Base-by-base conservation (phyloP, 1,140 invertebrate species). In the Danaus plexippus region DNA sequence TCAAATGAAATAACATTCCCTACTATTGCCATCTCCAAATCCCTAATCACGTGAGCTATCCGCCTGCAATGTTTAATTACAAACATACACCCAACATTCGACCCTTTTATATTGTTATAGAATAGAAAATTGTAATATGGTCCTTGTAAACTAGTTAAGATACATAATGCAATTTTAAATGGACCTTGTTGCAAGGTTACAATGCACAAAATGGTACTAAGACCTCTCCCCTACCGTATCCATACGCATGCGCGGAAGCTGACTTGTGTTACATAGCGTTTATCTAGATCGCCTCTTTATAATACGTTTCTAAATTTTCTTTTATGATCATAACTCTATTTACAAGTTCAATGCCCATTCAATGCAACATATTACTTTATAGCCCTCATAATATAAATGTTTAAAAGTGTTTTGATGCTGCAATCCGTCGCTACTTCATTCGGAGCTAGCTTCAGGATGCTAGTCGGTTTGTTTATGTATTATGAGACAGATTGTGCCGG, bases 391-490 rank as follows among this genome's bases (percentile, higher is more conserved):
- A 32, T 32, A 32, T 32, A 32, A 7, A 32, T 7, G 7, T 32
- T 32, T 32, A 32, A 32, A 32, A 32, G 50, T 45, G 47, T 10
- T 56, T 48, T 52, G 53, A 57, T 61, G 46, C 53, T 49, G 46
- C 12, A 52, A 45, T 47, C 54, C 44, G 11, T 15, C 15, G 22
- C 49, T 41, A 43, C 40, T 64, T 54, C 60, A 67, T 56, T 59
- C 63, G 78, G 41, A 55, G 73, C 80, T 84, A 86, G 63, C 69
- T 86, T 86, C 83, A 83, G 73, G 51, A 57, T 70, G 66, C 63
- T 74, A 66, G 67, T 60, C 64, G 69, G 78, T 86, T 86, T 86
- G 83, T 86, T 86, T 86, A 86, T 86, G 78, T 81, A 78, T 80
- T 77, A 73, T 66, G 80, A 82, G 83, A 84, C 80, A 82, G 77